phyloP scores from a whole-genome alignment of 2,888 invertebrate species.

The Acronicta psi region DNA sequence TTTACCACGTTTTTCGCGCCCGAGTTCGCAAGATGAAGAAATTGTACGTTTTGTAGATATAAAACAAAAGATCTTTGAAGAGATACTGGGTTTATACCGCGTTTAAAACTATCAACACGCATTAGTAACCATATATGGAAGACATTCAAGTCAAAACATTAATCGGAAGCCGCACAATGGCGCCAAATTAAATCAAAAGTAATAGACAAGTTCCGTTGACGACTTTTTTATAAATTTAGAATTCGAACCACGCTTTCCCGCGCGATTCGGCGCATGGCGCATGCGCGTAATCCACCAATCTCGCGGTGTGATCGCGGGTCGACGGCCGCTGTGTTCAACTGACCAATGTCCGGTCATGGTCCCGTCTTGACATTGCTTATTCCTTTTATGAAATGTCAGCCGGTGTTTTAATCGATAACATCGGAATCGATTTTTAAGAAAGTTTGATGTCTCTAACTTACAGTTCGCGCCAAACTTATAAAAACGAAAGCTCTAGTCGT shows the following conservation, averaged over 20 bases:
- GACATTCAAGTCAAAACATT: background rate
- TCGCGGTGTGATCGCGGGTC: conserved; percentile 69
- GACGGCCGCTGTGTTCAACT: conserved; percentile 65
- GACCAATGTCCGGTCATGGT: conserved; percentile 80
- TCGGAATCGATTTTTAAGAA: conserved; percentile 40
- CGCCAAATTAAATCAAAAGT: conserved; percentile 34
- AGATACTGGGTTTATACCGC: background rate
- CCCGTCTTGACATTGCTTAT: conserved; percentile 74
- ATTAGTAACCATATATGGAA: background rate
- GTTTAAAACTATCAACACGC: conserved; percentile 5
- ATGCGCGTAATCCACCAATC: conserved; percentile 77
- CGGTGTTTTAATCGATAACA: conserved; percentile 47
- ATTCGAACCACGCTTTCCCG: conserved; percentile 72
- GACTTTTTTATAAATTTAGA: conserved; percentile 61
- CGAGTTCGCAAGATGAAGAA: conserved; percentile 11
- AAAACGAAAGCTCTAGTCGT: too few species aligned
- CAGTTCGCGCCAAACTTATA: too few species aligned
- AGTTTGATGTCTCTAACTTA: too few species aligned
- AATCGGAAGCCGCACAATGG: conserved; percentile 24
- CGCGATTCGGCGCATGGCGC: conserved; percentile 68
- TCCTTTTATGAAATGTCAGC: conserved; percentile 63
- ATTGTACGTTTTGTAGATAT: conserved; percentile 11
- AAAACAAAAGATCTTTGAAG: background rate
- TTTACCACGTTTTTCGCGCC: background rate
- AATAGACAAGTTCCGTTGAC: conserved; percentile 58